Conservation (phyloP, 53 echinoderm and acorn worm species). For the Echinometra lucunter region DNA sequence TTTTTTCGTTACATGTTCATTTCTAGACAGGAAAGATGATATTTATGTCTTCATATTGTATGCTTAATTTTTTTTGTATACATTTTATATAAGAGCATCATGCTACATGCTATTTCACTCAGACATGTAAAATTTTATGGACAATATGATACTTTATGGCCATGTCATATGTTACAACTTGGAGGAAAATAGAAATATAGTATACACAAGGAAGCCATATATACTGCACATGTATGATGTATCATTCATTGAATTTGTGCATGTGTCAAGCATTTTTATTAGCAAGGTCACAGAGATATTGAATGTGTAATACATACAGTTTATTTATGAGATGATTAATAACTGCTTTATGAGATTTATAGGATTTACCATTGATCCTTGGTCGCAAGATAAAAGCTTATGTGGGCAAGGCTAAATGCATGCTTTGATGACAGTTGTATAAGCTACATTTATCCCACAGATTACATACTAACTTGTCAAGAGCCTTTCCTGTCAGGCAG, state of each 20-base stretch:
- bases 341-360: neutral
- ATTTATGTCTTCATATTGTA: neutral
- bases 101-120: neutral
- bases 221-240: neutral
- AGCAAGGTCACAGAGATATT: neutral
- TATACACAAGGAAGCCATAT: too few species aligned
- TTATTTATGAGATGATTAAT: slow-evolving; percentile 47
- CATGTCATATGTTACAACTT: too few species aligned
- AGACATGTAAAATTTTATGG: neutral
- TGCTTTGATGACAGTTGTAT: slow-evolving; percentile 40
- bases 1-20: too few species aligned
- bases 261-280: neutral
- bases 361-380: slow-evolving; percentile 26
- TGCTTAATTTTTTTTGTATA: neutral
- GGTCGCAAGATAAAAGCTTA: neutral
- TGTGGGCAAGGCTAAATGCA: neutral
- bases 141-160: neutral
- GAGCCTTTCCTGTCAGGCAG: slow-evolving; percentile 9
- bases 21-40: too few species aligned
- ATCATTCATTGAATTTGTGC: neutral
- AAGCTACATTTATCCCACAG: neutral
- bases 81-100: neutral
- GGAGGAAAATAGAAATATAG: too few species aligned
- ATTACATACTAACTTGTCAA: neutral
- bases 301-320: neutral